phyloP scores from a whole-genome alignment of 2,888 invertebrate species.

The Pinctada fucata region DNA sequence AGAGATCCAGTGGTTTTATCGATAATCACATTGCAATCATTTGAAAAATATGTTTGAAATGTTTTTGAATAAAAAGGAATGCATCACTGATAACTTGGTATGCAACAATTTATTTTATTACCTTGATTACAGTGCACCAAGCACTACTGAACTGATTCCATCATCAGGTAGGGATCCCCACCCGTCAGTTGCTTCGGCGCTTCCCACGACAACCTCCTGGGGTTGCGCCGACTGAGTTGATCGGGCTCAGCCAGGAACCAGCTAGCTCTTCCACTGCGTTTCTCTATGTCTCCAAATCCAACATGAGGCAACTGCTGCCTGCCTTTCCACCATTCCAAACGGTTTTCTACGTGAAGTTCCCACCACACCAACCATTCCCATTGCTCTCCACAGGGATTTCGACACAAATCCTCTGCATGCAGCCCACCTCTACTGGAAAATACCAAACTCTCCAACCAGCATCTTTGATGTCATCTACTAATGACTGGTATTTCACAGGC shows the following conservation, averaged over 20 bases:
- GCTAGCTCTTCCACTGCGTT: not conserved
- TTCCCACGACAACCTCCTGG: constrained; percentile 3
- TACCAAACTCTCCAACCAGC: not conserved
- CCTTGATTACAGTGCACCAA: too few relatives aligned
- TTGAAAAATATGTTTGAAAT: too few relatives aligned
- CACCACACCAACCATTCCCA: not conserved
- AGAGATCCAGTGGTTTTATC: too few relatives aligned
- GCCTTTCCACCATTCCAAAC: not conserved
- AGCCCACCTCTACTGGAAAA: not conserved
- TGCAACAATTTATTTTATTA: too few relatives aligned
- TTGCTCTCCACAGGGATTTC: not conserved
- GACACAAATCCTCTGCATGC: not conserved
- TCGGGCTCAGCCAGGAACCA: too few relatives aligned
- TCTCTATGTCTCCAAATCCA: not conserved
- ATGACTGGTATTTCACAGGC: not conserved
- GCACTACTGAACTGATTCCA: not conserved
- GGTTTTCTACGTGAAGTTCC: not conserved
- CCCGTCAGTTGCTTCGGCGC: not conserved
- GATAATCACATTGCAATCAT: too few relatives aligned
- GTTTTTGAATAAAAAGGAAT: too few relatives aligned
- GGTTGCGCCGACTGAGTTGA: constrained; percentile 18
- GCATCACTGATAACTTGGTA: too few relatives aligned
- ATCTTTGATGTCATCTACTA: not conserved
- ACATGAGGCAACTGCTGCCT: not conserved
- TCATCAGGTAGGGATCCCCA: not conserved